Evolutionary conservation across 2,888 invertebrate genomes (phyloP), one percentile per base, ranked within the genome.

Genomic region (Drosophila mimica): DNA sequence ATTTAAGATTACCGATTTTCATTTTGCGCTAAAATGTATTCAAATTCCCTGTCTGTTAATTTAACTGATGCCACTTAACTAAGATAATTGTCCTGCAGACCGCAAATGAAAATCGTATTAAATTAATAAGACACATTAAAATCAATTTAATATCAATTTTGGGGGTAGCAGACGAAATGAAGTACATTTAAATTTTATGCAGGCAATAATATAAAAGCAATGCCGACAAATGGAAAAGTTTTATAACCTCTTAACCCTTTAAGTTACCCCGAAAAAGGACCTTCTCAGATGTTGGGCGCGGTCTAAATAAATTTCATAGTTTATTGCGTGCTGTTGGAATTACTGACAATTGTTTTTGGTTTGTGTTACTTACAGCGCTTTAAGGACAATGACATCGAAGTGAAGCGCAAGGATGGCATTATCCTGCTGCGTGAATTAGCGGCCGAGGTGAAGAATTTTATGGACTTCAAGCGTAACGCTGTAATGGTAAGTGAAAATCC

Each of bases 391-490:
- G 96, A 96, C 81, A 95, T 96, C 74, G 95, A 96, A 87, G 96
- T 98, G 70, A 95, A 95, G 60, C 95, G 96, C 79, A 97, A 97
- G 92, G 98, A 98, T 91, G 97, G 98, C 11, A 94, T 97, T 76
- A 94, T 97, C 75, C 94, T 98, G 83, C 96, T 98, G 70, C 95
- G 97, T 56, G 97, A 98, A 93, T 96, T 98, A 94, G 97, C 97
- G 15, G 95, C 95, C 0, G 98, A 98, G 93, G 97, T 98, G 63
- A 97, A 98, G 93, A 97, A 97, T 93, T 97, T 98, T 95, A 96
- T 98, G 96, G 97, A 97, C 92, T 97, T 97, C 94, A 97, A 98
- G 94, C 97, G 96, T 93, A 97, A 97, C 92, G 97, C 98, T 36
- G 97, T 98, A 64, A 96, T 97, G 97, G 98, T 98, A 93, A 96